Evolutionary conservation across 2,113 vertebrate genomes (phyloP).

Genomic region (Corythaeola cristata): DNA sequence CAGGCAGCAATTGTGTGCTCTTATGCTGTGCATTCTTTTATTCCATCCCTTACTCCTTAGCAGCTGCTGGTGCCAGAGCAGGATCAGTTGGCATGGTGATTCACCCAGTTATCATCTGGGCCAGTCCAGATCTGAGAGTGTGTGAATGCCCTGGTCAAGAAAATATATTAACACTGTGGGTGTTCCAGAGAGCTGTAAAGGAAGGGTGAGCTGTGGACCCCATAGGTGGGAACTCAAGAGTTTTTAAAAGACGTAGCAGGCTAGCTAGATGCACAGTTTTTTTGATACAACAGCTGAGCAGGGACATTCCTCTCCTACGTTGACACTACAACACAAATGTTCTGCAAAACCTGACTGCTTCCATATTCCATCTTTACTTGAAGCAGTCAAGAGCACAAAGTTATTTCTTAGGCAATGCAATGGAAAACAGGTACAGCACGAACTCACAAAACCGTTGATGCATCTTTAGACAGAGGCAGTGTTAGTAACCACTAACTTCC

Average conservation of each 20-base stretch:
- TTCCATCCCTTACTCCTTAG: not conserved
- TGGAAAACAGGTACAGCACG: not conserved
- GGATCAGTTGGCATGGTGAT: not conserved
- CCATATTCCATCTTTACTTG: not conserved
- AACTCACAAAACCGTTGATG: not conserved
- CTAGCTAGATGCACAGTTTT: not conserved
- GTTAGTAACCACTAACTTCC: not conserved
- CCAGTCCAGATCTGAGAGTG: not conserved
- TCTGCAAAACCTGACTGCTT: not conserved
- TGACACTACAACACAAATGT: not conserved
- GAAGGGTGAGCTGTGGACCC: not conserved
- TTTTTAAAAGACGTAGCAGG: not conserved
- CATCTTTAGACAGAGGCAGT: not conserved
- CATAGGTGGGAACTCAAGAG: not conserved
- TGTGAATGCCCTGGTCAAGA: not conserved
- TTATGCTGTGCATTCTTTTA: not conserved
- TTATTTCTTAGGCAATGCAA: not conserved
- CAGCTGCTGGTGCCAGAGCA: not conserved
- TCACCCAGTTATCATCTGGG: not conserved
- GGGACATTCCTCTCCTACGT: not conserved
- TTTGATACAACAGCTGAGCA: not conserved
- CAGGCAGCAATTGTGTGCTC: rapidly evolving
- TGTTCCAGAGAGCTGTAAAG: not conserved
- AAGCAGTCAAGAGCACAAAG: not conserved
- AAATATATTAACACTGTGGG: not conserved